Percentiles rank a stretch among this genome's conserved stretches.
These are phyloP conservation scores for Psittacus erithacus DNA, from an alignment of 2,113 vertebrate species.

Conservation along the genomic window DNA sequence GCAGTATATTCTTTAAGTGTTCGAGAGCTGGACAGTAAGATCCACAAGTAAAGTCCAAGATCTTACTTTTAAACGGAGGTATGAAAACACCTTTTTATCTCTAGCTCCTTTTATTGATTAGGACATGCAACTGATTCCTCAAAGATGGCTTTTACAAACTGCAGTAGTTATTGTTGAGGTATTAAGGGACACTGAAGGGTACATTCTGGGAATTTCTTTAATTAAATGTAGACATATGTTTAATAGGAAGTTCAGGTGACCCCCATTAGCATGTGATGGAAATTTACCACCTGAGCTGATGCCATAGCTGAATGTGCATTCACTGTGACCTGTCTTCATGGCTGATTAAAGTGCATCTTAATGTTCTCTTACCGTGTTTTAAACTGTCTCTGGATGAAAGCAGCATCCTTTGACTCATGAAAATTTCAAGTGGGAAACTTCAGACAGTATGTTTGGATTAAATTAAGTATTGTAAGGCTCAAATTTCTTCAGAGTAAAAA, in stretches of 20 bases:
- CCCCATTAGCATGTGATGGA: neutral
- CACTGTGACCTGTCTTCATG: rapidly evolving
- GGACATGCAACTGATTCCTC: neutral
- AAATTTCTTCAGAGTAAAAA: neutral
- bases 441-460: neutral
- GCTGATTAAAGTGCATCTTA: neutral
- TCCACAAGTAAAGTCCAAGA: neutral
- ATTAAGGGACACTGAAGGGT: neutral
- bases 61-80: neutral
- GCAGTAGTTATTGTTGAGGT: neutral
- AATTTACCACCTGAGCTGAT: neutral
- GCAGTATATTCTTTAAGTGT: neutral
- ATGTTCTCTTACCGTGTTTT: neutral
- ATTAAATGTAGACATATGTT: neutral
- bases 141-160: neutral
- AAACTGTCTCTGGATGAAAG: neutral
- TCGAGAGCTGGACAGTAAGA: neutral
- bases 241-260: neutral
- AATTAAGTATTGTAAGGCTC: neutral
- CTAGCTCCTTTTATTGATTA: neutral
- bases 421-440: neutral
- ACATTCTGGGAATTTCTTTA: neutral
- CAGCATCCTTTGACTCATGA: neutral
- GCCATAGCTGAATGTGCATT: neutral
- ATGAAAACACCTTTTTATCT: neutral